These are phyloP conservation scores for Drosophila prolongata DNA, from an alignment of 2,888 invertebrate species.

Conservation along the genomic window DNA sequence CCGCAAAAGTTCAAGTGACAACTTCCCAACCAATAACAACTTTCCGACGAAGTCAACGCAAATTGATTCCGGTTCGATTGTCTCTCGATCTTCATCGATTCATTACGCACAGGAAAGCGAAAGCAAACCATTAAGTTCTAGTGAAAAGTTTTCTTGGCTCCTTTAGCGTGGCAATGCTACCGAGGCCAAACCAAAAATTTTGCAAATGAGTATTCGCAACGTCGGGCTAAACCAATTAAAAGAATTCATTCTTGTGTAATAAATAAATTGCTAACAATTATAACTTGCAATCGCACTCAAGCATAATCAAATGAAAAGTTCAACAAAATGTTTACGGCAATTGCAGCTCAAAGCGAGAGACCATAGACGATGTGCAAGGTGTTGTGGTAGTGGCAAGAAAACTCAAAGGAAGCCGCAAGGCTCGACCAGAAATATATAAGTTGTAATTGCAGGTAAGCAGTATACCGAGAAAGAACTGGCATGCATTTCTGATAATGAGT, in stretches of 20 bases:
- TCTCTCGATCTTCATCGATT: conserved; percentile 29
- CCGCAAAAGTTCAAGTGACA: conserved; percentile 51
- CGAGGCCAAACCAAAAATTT: conserved; percentile 18
- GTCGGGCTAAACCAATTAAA: conserved; percentile 46
- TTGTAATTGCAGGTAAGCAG: conserved; percentile 54
- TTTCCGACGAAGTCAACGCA: conserved; percentile 27
- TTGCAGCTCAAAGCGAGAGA: conserved; percentile 33
- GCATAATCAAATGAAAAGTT: conserved; percentile 37
- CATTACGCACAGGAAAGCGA: conserved; percentile 12
- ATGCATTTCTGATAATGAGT: not conserved
- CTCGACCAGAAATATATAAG: conserved; percentile 30
- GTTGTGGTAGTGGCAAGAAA: conserved; percentile 23
- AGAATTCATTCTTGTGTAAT: conserved; percentile 40
- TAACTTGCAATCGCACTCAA: conserved; percentile 24
- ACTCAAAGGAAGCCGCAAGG: conserved; percentile 35
- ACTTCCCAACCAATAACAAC: conserved; percentile 35
- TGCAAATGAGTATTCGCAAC: conserved; percentile 15
- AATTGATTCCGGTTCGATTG: conserved; percentile 40
- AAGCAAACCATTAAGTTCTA: conserved; percentile 10
- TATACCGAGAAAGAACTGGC: not conserved
- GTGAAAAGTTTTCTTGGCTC: conserved; percentile 23
- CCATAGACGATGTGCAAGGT: conserved; percentile 27
- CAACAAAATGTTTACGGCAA: conserved; percentile 40
- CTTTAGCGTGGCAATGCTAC: conserved; percentile 1
- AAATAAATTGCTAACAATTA: conserved; percentile 60